Evolutionary conservation across 2,888 invertebrate species (phyloP).

Genomic region (Temnothorax rugatulus): DNA sequence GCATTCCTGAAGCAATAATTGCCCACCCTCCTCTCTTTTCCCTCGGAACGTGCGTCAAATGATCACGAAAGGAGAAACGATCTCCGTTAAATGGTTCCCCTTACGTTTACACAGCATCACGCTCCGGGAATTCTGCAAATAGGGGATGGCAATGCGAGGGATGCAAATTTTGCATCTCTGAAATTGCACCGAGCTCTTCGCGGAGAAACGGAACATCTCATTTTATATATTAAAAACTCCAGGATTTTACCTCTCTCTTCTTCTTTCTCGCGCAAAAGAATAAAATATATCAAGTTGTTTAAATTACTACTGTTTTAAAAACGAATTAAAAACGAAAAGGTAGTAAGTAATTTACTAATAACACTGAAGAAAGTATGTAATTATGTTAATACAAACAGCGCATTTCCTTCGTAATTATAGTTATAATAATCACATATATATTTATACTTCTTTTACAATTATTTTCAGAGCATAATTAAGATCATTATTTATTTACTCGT

Average conservation of each 20-base stretch:
- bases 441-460: conserved; percentile 14
- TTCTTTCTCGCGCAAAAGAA: no score
- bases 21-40: conserved; percentile 37
- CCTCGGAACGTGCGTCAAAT: conserved; percentile 63
- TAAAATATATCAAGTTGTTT: conserved; percentile 5
- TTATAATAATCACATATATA: background rate
- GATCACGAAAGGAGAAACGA: conserved; percentile 71
- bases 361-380: background rate
- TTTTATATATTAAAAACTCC: background rate
- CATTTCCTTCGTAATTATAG: background rate
- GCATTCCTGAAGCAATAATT: conserved; percentile 73
- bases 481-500: background rate
- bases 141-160: conserved; percentile 52
- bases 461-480: background rate
- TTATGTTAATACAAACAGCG: background rate
- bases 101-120: conserved; percentile 61
- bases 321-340: background rate
- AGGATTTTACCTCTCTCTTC: background rate
- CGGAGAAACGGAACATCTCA: background rate
- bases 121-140: conserved; percentile 68
- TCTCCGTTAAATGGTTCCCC: conserved; percentile 55
- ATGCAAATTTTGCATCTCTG: conserved; percentile 47
- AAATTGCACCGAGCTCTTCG: conserved; percentile 27
- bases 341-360: conserved; percentile 4
- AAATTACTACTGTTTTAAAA: background rate